These are phyloP conservation scores for Acanthurus tractus DNA, from an alignment of 2,797 vertebrate genomes.

Conservation along the genomic window DNA sequence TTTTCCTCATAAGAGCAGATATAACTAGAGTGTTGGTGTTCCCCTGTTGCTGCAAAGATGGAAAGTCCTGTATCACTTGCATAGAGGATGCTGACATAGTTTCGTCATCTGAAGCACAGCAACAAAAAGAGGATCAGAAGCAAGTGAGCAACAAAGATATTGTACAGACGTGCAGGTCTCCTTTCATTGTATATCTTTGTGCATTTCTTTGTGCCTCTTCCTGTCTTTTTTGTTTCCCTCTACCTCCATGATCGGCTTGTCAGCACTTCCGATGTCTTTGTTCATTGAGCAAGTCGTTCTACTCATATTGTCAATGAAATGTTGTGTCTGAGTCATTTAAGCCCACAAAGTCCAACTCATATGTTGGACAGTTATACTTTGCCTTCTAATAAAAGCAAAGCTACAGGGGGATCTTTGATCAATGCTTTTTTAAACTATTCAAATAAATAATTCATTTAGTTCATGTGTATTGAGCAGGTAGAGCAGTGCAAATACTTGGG, in stretches of 20 bases:
- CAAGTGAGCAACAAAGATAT: constrained; percentile 56
- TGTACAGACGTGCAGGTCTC: constrained; percentile 40
- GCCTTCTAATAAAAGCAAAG: constrained; percentile 58
- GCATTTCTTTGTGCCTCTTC: constrained; percentile 11
- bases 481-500: constrained; percentile 14
- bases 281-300: constrained; percentile 71
- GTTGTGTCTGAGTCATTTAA: constrained; percentile 64
- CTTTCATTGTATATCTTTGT: constrained; percentile 26
- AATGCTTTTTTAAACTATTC: constrained; percentile 42
- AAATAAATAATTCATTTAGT: constrained; percentile 41
- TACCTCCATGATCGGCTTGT: constrained; percentile 68
- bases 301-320: constrained; percentile 78
- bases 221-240: constrained; percentile 43
- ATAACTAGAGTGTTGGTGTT: constrained; percentile 38
- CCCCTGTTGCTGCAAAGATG: constrained; percentile 35
- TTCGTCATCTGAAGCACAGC: constrained; percentile 53
- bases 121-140: constrained; percentile 35
- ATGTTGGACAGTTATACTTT: constrained; percentile 64
- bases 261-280: constrained; percentile 68
- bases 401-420: constrained; percentile 35
- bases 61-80: constrained; percentile 34
- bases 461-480: constrained; percentile 34
- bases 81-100: constrained; percentile 43
- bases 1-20: constrained; percentile 39
- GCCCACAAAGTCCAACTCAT: constrained; percentile 62